A percentile compares a stretch with the other conserved stretches of the same genome.
phyloP scores from a whole-genome alignment of 2,888 invertebrate species.

The Electrophaes corylata region DNA sequence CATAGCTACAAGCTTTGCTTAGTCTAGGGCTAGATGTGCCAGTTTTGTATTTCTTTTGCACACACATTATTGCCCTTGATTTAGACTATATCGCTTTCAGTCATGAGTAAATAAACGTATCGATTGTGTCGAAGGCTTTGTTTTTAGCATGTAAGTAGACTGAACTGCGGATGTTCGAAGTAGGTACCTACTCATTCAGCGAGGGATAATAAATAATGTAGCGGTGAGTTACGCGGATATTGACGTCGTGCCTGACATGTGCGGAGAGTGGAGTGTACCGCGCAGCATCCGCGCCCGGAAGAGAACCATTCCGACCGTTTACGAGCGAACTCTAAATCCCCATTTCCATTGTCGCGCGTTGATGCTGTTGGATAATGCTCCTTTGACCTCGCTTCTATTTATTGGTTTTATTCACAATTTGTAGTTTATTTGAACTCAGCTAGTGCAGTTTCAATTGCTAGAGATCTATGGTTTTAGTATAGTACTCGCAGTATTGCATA shows the following conservation, averaged over 20 bases:
- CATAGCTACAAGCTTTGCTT: too few relatives aligned
- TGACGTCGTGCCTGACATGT: slow-evolving; percentile 30
- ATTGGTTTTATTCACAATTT: slow-evolving; percentile 18
- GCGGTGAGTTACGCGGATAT: slow-evolving; percentile 31
- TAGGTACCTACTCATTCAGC: slow-evolving; percentile 21
- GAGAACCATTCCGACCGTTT: slow-evolving; percentile 65
- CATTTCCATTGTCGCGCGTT: slow-evolving; percentile 55
- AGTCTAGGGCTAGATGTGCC: too few relatives aligned
- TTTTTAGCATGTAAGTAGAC: slow-evolving; percentile 8
- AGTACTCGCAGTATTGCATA: not conserved
- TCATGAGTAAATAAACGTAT: slow-evolving; percentile 14
- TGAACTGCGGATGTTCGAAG: slow-evolving; percentile 16
- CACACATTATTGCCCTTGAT: not conserved
- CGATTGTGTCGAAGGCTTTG: slow-evolving; percentile 19
- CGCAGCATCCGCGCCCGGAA: slow-evolving; percentile 51
- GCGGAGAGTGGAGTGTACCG: slow-evolving; percentile 25
- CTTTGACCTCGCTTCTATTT: slow-evolving; percentile 38
- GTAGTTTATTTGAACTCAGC: slow-evolving; percentile 11
- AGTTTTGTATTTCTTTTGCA: too few relatives aligned
- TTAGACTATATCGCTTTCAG: slow-evolving; percentile 8
- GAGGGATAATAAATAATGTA: slow-evolving; percentile 32
- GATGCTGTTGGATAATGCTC: slow-evolving; percentile 50
- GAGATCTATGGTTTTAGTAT: not conserved
- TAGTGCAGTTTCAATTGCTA: not conserved
- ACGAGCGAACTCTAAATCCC: slow-evolving; percentile 55